Evolutionary conservation across 1,140 invertebrate species (phyloP), one percentile per base, ranked within the genome.

Genomic region (Lepidotrigona ventralis): DNA sequence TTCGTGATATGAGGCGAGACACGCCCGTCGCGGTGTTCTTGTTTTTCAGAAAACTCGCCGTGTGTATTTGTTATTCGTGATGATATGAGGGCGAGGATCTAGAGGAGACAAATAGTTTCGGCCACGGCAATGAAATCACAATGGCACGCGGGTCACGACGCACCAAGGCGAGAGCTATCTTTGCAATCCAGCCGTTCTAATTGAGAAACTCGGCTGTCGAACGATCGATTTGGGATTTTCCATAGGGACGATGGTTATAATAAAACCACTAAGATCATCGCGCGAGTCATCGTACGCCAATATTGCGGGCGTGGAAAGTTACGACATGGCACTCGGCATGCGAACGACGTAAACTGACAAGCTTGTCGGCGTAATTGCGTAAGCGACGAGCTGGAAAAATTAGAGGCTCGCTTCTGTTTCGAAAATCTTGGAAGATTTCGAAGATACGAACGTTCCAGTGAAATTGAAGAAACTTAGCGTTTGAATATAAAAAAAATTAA

Each of bases 1-100:
- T 81, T 86, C 81, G 84, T 86, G 33, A 33, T 83, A 86, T 69
- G n/a, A n/a, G n/a, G 86, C 88, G 84, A 80, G 84, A 84, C 88
- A 90, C 88, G 83, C 85, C 88, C 79, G 79, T 87, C 63, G 39
- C 81, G 11, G 51, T 79, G 81, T 84, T 86, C 88, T 83, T 70
- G 39, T 88, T 90, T 33, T 83, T 89, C 90, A 87, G 81, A 72
- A 90, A 90, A 90, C 53, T 73, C 71, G 66, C 21, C 74, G 85
- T 73, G 75, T 72, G 79, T 77, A 82, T 78, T 89, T 89, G 86
- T 90, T 90, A 90, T 90, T 89, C 86, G n/a, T n/a, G n/a, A 86
- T 78, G 85, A 85, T 29, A 33, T 26, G 53, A 73, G 77, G 84
- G 83, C 72, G 81, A 84, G 83, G 84, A 79, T 69, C 69, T 77